phyloP scores from a whole-genome alignment of 1,140 invertebrate species.

The Drosophila orena region DNA sequence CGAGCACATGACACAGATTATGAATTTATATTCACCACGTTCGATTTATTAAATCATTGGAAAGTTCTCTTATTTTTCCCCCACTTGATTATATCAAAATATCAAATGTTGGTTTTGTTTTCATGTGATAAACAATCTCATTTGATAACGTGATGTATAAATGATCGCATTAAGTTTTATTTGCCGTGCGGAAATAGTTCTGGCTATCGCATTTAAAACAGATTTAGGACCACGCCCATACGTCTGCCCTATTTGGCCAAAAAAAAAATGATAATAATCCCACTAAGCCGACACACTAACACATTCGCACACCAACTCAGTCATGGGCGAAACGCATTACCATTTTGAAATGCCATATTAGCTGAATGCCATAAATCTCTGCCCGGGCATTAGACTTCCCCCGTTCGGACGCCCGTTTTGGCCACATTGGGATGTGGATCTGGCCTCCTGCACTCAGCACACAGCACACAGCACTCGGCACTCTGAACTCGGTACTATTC shows the following conservation, averaged over 20 bases:
- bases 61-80: background rate
- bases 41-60: too few relatives aligned
- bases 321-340: conserved; percentile 45
- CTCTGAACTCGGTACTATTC: conserved; percentile 49
- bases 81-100: background rate
- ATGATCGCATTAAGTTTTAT: background rate
- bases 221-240: conserved; percentile 14
- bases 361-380: conserved; percentile 71
- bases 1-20: too few relatives aligned
- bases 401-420: background rate
- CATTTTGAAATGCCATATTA: conserved; percentile 72
- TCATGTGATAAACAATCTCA: background rate
- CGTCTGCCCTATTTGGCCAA: conserved; percentile 14
- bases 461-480: too few relatives aligned
- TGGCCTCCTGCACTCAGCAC: conserved; percentile 3
- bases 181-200: conserved; percentile 2
- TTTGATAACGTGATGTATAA: background rate
- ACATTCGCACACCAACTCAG: background rate
- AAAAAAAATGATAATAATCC: conserved; percentile 15
- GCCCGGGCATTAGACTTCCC: conserved; percentile 46
- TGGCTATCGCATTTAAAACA: conserved; percentile 14
- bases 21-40: too few relatives aligned
- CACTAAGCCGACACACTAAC: conserved; percentile 14
- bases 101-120: background rate
- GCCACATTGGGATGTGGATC: background rate